Evolutionary conservation across 2,888 invertebrate genomes (phyloP), one percentile per base, ranked within the genome.

Genomic region (Drosophila kokeensis): DNA sequence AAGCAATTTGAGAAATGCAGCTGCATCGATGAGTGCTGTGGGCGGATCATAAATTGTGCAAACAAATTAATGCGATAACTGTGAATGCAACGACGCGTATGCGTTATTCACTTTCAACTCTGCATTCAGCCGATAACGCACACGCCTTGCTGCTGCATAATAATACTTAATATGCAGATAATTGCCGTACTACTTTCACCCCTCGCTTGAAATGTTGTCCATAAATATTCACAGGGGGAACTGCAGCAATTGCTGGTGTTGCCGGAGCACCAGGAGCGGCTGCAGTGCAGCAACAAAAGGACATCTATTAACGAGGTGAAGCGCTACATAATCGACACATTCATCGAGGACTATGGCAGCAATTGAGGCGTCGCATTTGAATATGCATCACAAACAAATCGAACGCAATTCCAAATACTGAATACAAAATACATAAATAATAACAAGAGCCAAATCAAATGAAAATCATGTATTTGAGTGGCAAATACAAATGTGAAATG

Each of bases 231-330:
- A 4, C 83, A 93, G 93, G 93, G 93, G 18, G 93, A 93, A 76
- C 69, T 93, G 52, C 93, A 93, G 58, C 93, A 93, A 78, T 78
- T 93, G 15, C 81, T 93, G 21, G 90, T 93, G 40, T 69, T 93
- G 68, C 92, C 93, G 40, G 92, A 92, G 24, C 92, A 93, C 45
- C 91, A 93, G 79, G 93, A 93, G 75, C 89, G 92, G 15, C 83
- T 90, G 63, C 93, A 93, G 78, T 93, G 93, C 78, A 93, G 93
- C 55, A 92, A 89, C 34, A 90, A 91, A 60, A 87, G 92, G 53
- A 93, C 90, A 66, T 92, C 93, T 42, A 93, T 93, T 79, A 93
- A 93, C 77, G 93, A 93, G 87, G 93, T 93, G 34, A 93, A 93
- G 82, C 91, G 93, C 54, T 93, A 93, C 63, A 93, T 93, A 61